Base-by-base conservation (phyloP, 1,140 invertebrate species). In the Penaeus vannamei region DNA sequence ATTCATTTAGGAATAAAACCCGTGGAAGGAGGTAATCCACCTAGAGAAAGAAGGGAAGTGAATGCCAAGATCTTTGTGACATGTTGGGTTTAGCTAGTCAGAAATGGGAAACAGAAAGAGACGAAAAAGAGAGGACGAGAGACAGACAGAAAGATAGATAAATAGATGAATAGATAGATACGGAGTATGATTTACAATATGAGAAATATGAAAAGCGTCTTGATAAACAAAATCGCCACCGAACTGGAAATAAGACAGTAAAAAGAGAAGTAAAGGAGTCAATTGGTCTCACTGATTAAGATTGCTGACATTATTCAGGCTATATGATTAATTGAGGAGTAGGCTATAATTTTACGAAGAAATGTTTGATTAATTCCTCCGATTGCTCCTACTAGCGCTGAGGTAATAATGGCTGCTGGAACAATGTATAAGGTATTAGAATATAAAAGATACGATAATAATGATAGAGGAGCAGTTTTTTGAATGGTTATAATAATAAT, bases 1-100 rank as follows among this genome's bases (percentile, higher is more conserved):
- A 87, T 23, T 80, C 53, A 87, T n/a, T 87, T 77, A 23, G 76
- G 76, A n/a, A 81, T 59, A 60, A 87, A 79, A 20, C 85, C 72
- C 23, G 46, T 53, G 29, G 53, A 81, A 59, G 69, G 76, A 8
- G 76, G 53, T 4, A 87, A n/a, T 32, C 69, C 42, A 22, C 69
- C 42, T 59, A 87, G 42, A 62, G n/a, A 87, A 26, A 32, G 29
- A 20, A 61, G 20, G 19, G 1, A 20, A 8, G 61, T 3, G 60
- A 26, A 59, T 22, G 29, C 7, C 1, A 2, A 46, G 2, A 80
- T n/a, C 19, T 77, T 80, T 32, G n/a, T n/a, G n/a, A n/a, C n/a
- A n/a, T n/a, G n/a, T n/a, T n/a, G n/a, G n/a, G n/a, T n/a, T n/a
- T n/a, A n/a, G n/a, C n/a, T n/a, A n/a, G n/a, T n/a, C n/a, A n/a